Percentiles rank a stretch among this genome's conserved stretches.
These are phyloP conservation scores for Microctonus aethiopoides DNA, from an alignment of 2,888 invertebrate species.

Conservation along the genomic window DNA sequence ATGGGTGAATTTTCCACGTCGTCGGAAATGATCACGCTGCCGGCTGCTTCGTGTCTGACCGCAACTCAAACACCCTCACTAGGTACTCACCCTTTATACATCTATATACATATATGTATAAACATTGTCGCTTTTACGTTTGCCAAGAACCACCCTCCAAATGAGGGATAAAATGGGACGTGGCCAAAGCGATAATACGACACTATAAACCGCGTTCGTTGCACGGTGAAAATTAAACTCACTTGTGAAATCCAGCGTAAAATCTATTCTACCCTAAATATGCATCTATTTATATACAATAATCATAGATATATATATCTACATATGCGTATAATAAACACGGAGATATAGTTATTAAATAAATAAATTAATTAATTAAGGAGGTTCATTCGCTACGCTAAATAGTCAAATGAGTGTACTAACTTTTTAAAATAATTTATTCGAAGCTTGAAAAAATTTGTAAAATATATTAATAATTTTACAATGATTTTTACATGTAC, in stretches of 20 bases:
- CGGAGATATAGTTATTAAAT: too few species aligned
- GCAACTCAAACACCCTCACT: constrained; percentile 10
- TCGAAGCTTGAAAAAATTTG: too few species aligned
- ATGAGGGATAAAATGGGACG: constrained; percentile 18
- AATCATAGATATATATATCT: background rate
- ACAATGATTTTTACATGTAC: too few species aligned
- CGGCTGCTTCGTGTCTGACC: constrained; percentile 6
- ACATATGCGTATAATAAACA: too few species aligned
- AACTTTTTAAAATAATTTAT: too few species aligned
- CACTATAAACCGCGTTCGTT: background rate
- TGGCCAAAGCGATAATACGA: constrained; percentile 12
- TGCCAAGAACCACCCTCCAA: constrained; percentile 6
- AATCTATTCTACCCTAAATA: background rate
- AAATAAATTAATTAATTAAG: too few species aligned
- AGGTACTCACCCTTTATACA: background rate
- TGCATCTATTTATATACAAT: background rate
- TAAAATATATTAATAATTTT: too few species aligned
- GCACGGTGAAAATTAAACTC: constrained; percentile 10
- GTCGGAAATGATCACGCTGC: constrained; percentile 18
- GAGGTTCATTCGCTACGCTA: too few species aligned
- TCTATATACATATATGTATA: background rate
- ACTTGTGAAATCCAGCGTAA: constrained; percentile 31
- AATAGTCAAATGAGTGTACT: too few species aligned
- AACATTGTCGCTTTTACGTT: background rate
- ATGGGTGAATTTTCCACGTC: constrained; percentile 17